Conservation (phyloP, 2,113 vertebrate genomes). For the Notechis scutatus region DNA sequence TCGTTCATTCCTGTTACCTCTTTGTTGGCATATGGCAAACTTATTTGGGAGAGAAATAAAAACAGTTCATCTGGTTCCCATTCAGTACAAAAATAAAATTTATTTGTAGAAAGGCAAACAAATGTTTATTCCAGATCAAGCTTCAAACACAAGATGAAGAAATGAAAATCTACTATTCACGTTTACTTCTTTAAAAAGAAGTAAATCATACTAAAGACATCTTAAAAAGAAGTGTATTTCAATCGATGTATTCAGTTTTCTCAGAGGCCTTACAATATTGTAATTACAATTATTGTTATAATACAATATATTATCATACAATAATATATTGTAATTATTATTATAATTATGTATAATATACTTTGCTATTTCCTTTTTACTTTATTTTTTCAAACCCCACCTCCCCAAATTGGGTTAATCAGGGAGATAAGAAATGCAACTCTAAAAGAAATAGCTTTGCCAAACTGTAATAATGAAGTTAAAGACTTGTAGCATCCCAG, state of each 20-base stretch:
- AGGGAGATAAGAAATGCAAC: background rate
- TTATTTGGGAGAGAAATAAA: background rate
- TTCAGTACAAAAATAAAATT: conserved; percentile 6
- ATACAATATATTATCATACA: background rate
- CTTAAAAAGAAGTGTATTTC: background rate
- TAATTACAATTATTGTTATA: background rate
- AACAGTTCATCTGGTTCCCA: background rate
- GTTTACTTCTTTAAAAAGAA: background rate
- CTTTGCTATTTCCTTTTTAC: background rate
- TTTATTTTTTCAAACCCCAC: background rate
- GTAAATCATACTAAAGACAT: background rate
- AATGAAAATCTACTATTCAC: background rate
- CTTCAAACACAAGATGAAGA: background rate
- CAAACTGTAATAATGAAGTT: background rate
- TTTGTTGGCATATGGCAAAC: conserved; percentile 2
- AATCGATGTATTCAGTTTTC: background rate
- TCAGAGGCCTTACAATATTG: background rate
- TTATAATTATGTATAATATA: background rate
- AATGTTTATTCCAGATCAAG: background rate
- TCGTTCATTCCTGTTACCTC: background rate
- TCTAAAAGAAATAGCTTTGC: background rate
- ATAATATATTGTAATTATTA: background rate
- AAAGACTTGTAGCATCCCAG: background rate
- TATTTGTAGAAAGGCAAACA: background rate
- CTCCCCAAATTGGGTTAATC: background rate